Evolutionary conservation across 1,140 invertebrate genomes (phyloP), one percentile per base, ranked within the genome.

Genomic region (Euwallacea similis): DNA sequence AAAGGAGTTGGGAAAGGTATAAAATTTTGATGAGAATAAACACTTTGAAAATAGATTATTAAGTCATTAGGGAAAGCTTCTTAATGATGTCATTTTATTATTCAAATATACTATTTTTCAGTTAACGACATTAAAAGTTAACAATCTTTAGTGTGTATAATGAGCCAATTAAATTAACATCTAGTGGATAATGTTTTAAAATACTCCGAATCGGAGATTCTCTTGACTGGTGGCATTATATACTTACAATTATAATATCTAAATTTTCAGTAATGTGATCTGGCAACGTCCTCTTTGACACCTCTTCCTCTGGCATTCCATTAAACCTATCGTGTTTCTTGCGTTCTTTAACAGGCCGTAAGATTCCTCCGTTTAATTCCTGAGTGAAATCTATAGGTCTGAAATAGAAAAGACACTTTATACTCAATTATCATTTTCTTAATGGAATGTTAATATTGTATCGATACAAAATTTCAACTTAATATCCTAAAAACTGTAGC

Each of bases 181-280:
- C 21, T 33, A 33, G 21, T 4, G 4, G 4, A 33, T 33, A 33
- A 33, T 33, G 21, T 33, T 33, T 33, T 33, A 4, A 33, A 33
- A 4, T 33, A 33, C 21, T 1, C 21, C 4, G 21, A 33, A 33
- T 2, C 21, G 21, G 21, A 33, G 21, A 33, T 33, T 33, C 21
- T 4, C 50, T 9, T 53, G 50, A 15, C 7, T 59, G 56, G 6
- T 7, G 16, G 10, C n/a, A 15, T n/a, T 43, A 54, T 42, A 79
- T 84, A 93, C 95, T 94, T 89, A 98, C 95, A 87, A 98, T 97
- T 81, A 98, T 91, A 84, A 98, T 97, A 87, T 98, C 96, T 79
- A 98, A 88, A 86, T 96, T 94, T 81, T 89, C 88, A 55, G 90
- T 87, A 54, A 98, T 86, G 84, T 97, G 95, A 86, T 98, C 97